These are phyloP conservation scores for Lytechinus pictus DNA, from an alignment of 35 echinoderm and acorn worm species.

Conservation along the genomic window DNA sequence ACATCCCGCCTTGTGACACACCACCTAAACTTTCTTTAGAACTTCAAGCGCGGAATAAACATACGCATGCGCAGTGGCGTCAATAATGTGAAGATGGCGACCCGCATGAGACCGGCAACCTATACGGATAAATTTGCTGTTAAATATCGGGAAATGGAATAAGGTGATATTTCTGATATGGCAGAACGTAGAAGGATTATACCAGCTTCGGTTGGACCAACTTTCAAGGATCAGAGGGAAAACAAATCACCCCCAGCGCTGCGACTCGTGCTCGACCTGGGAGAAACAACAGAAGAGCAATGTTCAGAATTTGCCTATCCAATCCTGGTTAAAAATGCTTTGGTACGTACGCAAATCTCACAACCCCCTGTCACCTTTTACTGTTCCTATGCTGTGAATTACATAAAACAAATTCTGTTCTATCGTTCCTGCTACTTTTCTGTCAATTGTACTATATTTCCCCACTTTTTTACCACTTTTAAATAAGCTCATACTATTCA, in stretches of 20 bases:
- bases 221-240: conserved; percentile 73
- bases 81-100: conserved; percentile 85
- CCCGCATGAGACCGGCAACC: conserved; percentile 55
- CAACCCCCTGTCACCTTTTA: conserved; percentile 45
- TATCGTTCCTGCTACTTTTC: conserved; percentile 53
- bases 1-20: background rate
- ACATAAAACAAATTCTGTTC: conserved; percentile 63
- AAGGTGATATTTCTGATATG: conserved; percentile 66
- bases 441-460: conserved; percentile 13
- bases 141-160: conserved; percentile 60
- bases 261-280: conserved; percentile 79
- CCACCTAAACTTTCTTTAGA: background rate
- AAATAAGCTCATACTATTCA: conserved; percentile 32
- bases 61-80: conserved; percentile 81
- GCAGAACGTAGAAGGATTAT: conserved; percentile 99
- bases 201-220: conserved; percentile 89
- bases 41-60: conserved; percentile 49
- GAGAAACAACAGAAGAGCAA: conserved; percentile 87
- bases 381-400: conserved; percentile 47
- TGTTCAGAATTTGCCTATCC: conserved; percentile 87
- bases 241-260: conserved; percentile 75
- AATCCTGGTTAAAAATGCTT: conserved; percentile 88
- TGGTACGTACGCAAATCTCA: conserved; percentile 74
- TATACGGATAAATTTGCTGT: conserved; percentile 60
- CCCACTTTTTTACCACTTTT: conserved; percentile 21